Evolutionary conservation across 1,140 invertebrate species (phyloP).

Genomic region (Drosophila virilis): DNA sequence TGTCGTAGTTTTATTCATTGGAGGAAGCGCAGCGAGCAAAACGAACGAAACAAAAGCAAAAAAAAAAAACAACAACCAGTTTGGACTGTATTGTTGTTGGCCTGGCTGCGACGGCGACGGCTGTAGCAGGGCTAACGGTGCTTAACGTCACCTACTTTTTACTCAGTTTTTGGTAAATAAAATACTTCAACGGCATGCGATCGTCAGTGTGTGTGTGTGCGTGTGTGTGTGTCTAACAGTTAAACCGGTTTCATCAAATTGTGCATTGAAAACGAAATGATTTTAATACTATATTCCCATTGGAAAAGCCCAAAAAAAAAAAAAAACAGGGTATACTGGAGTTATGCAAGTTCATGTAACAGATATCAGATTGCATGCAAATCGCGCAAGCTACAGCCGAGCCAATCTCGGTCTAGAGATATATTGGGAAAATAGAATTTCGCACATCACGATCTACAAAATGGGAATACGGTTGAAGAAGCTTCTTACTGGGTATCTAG

Average conservation of each 20-base stretch:
- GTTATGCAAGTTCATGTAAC: neutral
- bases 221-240: constrained; percentile 48
- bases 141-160: constrained; percentile 80
- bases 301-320: neutral
- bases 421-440: too few relatives aligned
- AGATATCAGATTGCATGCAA: neutral
- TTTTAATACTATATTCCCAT: constrained; percentile 32
- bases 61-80: constrained; percentile 64
- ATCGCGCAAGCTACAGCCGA: too few relatives aligned
- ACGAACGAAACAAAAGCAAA: constrained; percentile 37
- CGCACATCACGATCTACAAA: too few relatives aligned
- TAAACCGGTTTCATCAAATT: constrained; percentile 65
- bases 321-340: neutral
- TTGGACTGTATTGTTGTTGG: constrained; percentile 35
- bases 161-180: constrained; percentile 65
- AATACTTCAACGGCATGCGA: constrained; percentile 53
- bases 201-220: constrained; percentile 28
- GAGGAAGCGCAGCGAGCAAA: constrained; percentile 32
- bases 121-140: constrained; percentile 67
- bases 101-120: neutral
- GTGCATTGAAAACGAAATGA: constrained; percentile 80
- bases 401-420: too few relatives aligned
- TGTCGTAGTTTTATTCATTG: constrained; percentile 20
- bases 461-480: too few relatives aligned
- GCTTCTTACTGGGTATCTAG: neutral